Evolutionary conservation across 2,113 vertebrate species (phyloP).

Genomic region (Megalops atlanticus): DNA sequence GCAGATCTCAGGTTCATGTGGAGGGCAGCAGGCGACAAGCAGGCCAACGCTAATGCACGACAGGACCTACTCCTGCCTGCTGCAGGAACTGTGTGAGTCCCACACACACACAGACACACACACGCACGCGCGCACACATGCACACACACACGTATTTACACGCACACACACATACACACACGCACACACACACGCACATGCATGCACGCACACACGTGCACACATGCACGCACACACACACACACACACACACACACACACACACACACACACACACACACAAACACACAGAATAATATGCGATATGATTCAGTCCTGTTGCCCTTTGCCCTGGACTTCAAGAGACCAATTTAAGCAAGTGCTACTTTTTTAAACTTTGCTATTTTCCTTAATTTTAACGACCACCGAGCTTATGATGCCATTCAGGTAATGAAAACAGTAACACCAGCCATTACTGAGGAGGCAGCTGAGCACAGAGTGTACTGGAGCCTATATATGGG

Average conservation of each 20-base stretch:
- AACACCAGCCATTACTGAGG: too few species aligned
- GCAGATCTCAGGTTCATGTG: constrained; percentile 38
- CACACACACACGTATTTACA: not conserved
- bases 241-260: not conserved
- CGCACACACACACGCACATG: not conserved
- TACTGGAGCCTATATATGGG: too few species aligned
- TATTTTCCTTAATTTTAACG: too few species aligned
- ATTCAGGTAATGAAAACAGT: too few species aligned
- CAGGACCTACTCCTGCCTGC: not conserved
- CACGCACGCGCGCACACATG: not conserved
- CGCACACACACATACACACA: not conserved
- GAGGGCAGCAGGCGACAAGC: constrained; percentile 25
- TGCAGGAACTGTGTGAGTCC: not conserved
- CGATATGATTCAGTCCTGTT: too few species aligned
- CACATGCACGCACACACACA: not conserved
- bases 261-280: not conserved
- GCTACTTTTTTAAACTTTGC: too few species aligned
- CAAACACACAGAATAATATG: too few species aligned
- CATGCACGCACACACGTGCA: not conserved
- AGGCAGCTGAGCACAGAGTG: too few species aligned
- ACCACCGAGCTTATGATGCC: too few species aligned
- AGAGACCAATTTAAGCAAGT: too few species aligned
- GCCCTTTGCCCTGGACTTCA: too few species aligned
- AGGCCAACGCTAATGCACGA: not conserved
- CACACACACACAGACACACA: not conserved